Evolutionary conservation across 2,888 invertebrate species (phyloP), one percentile per base, ranked within the genome.

Genomic region (Pharmacophagus antenor): DNA sequence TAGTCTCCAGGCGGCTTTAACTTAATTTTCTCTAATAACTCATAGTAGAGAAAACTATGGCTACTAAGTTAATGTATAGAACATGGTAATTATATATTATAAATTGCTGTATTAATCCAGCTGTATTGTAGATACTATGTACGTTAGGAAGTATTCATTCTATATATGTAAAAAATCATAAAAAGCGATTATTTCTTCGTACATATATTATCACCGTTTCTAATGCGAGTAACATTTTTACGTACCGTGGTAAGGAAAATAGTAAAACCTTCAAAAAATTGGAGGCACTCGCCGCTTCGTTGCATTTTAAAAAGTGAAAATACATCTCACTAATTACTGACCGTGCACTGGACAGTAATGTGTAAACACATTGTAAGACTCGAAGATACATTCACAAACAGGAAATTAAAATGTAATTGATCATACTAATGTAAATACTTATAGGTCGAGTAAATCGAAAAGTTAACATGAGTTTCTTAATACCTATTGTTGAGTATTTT

Each of bases 211-310:
- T 52, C 23, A 12, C 5, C 6, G 41, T 3, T 18, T 21, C 18
- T 23, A 53, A 53, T 53, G 25, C 23, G 23, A 42, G 25, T 53
- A 31, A 31, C 31, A 53, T 44, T 42, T 23, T 42, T 17, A 42
- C 2, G 7, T 17, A 17, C 42, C 42, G 42, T 42, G 17, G 42
- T 17, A 17, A 31, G n/a, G 17, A 42, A 42, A 42, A n/a, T 7
- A 42, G 42, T 17, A 42, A 42, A 42, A 42, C 17, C 6, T 17
- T 3, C 17, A 42, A 42, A 42, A 3, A n/a, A 42, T 17, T 8
- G 5, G 4, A 17, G 42, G 6, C 17, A 15, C 17, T 42, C 7
- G 17, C n/a, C 17, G 42, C 42, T 42, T 17, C 17, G 17, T 17
- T 17, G 15, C 15, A n/a, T 42, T 42, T 17, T 31, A 17, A 42